Conservation (phyloP, 2,113 vertebrate species). For the Atractosteus spatula region DNA sequence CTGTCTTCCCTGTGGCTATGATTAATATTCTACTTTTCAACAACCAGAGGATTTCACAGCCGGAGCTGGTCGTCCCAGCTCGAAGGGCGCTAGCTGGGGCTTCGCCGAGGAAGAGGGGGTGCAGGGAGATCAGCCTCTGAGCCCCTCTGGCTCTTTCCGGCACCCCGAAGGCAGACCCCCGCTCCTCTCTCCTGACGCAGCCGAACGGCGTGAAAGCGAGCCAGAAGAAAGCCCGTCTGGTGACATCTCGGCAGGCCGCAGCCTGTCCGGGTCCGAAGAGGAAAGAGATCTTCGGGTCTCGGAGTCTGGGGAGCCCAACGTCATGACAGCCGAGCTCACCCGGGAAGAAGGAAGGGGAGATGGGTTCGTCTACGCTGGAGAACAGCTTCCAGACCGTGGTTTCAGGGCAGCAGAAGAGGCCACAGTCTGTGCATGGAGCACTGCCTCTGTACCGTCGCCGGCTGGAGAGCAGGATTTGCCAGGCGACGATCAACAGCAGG, state of each 20-base stretch:
- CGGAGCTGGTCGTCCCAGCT: conserved; percentile 25
- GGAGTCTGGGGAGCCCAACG: conserved; percentile 31
- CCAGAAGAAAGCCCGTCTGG: conserved; percentile 15
- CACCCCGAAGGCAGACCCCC: conserved; percentile 9
- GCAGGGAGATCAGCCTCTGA: conserved; percentile 39
- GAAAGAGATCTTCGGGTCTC: conserved; percentile 14
- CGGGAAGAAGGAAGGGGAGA: conserved; percentile 44
- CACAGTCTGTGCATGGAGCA: not conserved
- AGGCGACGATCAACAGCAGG: not conserved
- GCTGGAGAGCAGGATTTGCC: conserved; percentile 9
- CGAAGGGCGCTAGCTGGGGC: not conserved
- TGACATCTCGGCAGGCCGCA: conserved; percentile 10
- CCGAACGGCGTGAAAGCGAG: conserved; percentile 9
- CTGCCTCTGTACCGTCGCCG: conserved; percentile 4
- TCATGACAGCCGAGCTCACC: conserved; percentile 37
- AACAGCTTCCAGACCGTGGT: too few species aligned
- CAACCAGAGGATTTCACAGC: conserved; percentile 40
- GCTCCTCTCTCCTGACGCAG: conserved; percentile 27
- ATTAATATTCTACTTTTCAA: conserved; percentile 58
- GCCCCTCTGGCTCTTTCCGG: conserved; percentile 27
- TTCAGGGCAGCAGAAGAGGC: too few species aligned
- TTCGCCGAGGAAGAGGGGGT: conserved; percentile 2
- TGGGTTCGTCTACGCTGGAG: too few species aligned
- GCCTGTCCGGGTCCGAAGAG: conserved; percentile 17
- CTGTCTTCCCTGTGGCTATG: conserved; percentile 45